phyloP scores from a whole-genome alignment of 92 coral and sea anemone species.

The Paragorgia papillata region DNA sequence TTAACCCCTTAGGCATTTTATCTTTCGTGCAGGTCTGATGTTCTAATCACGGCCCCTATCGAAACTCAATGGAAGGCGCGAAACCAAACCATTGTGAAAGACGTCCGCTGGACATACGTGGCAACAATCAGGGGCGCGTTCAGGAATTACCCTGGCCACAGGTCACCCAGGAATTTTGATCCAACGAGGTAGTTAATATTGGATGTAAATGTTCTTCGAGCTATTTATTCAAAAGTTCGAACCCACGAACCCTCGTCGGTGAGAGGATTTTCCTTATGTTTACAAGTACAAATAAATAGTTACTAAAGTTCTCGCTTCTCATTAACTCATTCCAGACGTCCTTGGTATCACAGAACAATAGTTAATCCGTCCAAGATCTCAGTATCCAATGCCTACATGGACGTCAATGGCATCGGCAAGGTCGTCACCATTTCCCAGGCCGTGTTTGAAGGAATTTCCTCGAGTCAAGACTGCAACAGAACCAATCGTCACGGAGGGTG shows the following conservation, averaged over 20 bases:
- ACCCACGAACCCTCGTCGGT: too few species aligned
- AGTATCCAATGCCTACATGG: slow-evolving; percentile 97
- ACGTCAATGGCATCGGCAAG: slow-evolving; percentile 92
- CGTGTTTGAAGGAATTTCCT: slow-evolving; percentile 78
- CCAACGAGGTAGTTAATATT: slow-evolving; percentile 95
- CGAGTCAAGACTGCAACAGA: slow-evolving; percentile 44
- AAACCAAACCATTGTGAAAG: slow-evolving; percentile 75
- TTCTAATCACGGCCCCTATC: slow-evolving; percentile 84
- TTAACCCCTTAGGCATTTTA: background rate
- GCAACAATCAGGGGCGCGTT: slow-evolving; percentile 93
- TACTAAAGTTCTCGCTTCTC: background rate
- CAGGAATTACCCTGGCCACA: slow-evolving; percentile 90
- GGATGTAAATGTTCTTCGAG: too few species aligned
- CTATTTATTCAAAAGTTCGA: too few species aligned
- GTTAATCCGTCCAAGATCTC: slow-evolving; percentile 93
- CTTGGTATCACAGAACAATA: slow-evolving; percentile 95
- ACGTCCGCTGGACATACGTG: slow-evolving; percentile 94
- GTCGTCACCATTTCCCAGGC: slow-evolving; percentile 95
- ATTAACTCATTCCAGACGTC: slow-evolving; percentile 59
- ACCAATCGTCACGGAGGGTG: slow-evolving; percentile 82
- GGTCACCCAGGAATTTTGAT: slow-evolving; percentile 80
- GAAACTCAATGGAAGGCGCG: slow-evolving; percentile 75
- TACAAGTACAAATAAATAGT: too few species aligned
- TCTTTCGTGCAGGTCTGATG: slow-evolving; percentile 75
- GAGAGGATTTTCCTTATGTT: too few species aligned